Conservation (phyloP, 2,113 vertebrate genomes). For the Actinemys pallida region DNA sequence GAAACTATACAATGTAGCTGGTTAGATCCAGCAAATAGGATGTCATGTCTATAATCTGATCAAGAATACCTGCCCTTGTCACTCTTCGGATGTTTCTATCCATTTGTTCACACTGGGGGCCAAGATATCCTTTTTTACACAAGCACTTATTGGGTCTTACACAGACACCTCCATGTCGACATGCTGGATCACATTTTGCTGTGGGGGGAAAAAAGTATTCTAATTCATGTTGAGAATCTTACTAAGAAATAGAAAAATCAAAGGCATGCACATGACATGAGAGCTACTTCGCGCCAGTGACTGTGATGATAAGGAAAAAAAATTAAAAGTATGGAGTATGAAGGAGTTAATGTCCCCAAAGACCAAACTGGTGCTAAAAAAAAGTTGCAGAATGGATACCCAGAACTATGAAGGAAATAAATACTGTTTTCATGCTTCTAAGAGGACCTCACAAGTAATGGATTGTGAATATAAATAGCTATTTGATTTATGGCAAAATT, state of each 20-base stretch:
- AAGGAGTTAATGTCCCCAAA: neutral
- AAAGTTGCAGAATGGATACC: neutral
- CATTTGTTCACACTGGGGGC: conserved; percentile 87
- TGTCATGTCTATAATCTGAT: conserved; percentile 98
- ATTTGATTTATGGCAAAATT: neutral
- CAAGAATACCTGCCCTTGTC: conserved; percentile 94
- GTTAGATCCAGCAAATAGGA: conserved; percentile 98
- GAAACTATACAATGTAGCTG: conserved; percentile 96
- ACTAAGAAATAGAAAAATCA: neutral
- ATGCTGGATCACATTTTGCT: conserved; percentile 96
- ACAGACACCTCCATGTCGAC: conserved; percentile 95
- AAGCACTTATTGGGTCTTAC: conserved; percentile 95
- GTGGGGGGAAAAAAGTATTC: conserved; percentile 7
- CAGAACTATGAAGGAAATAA: neutral
- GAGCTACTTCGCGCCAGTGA: neutral
- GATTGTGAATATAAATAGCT: neutral
- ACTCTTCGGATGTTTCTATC: conserved; percentile 91
- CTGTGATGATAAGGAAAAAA: neutral
- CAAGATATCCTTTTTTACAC: conserved; percentile 93
- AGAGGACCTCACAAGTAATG: fast-evolving
- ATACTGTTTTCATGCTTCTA: neutral
- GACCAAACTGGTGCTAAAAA: neutral
- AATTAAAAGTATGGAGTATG: neutral
- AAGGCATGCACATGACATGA: neutral
- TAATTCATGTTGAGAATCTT: neutral